phyloP scores from a whole-genome alignment of 1,140 invertebrate species.

The Leptonema lineaticorne region DNA sequence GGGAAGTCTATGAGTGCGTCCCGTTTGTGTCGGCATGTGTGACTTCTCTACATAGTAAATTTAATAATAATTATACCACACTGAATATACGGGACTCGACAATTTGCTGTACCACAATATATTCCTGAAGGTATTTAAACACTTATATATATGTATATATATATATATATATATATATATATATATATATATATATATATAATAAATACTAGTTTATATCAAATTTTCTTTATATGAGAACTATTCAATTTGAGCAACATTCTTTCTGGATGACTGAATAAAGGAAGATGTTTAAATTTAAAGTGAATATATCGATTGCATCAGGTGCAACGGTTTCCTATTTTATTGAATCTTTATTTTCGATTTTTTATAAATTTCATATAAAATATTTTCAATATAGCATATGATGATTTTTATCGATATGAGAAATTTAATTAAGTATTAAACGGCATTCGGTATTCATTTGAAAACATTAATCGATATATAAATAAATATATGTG shows the following conservation, averaged over 20 bases:
- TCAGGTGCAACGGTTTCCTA: not conserved
- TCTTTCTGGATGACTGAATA: not conserved
- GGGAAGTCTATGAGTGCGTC: no score
- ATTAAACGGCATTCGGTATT: no score
- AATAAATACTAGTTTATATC: not conserved
- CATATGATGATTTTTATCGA: not conserved
- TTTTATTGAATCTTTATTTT: slow-evolving; percentile 17
- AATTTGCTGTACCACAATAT: not conserved
- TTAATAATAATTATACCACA: slow-evolving; percentile 37
- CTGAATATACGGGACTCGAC: slow-evolving; percentile 27
- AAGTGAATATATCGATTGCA: slow-evolving; percentile 3
- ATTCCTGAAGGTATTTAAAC: not conserved
- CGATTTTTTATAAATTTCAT: not conserved
- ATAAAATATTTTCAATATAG: not conserved
- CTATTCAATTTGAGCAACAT: no score
- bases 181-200: not conserved
- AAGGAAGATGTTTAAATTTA: not conserved
- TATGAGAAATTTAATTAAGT: no score
- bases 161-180: not conserved
- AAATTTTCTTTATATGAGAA: no score
- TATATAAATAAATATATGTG: no score
- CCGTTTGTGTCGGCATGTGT: slow-evolving; percentile 32
- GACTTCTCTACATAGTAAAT: slow-evolving; percentile 36
- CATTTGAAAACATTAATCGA: no score
- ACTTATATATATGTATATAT: not conserved